These are phyloP conservation scores for Watsonalla cultraria DNA, from an alignment of 2,888 invertebrate species.

Conservation along the genomic window DNA sequence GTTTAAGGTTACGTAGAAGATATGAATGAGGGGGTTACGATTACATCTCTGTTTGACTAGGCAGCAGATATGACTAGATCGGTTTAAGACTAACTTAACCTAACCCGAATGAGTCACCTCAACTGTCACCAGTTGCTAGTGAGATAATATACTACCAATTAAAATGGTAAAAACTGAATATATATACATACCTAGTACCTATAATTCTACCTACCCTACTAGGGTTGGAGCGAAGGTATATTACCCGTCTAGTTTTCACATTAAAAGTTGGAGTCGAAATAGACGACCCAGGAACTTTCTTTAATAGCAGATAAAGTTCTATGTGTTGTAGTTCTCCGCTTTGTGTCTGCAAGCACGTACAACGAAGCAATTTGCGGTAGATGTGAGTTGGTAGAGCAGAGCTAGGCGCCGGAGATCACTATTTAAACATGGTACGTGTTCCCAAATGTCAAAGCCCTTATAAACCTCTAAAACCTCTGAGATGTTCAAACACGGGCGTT, in stretches of 20 bases:
- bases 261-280: conserved; percentile 1
- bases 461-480: conserved; percentile 68
- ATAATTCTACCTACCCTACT: too few species aligned
- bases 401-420: conserved; percentile 34
- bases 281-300: conserved; percentile 4
- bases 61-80: too few species aligned
- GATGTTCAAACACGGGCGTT: conserved; percentile 72
- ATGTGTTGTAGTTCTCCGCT: conserved; percentile 12
- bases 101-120: too few species aligned
- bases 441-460: conserved; percentile 68
- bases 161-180: too few species aligned
- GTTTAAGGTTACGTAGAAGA: too few species aligned
- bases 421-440: conserved; percentile 54
- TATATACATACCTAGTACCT: too few species aligned
- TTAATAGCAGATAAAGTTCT: conserved; percentile 4
- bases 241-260: background rate
- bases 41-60: too few species aligned
- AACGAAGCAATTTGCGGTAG: conserved; percentile 34
- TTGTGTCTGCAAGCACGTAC: conserved; percentile 26
- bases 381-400: conserved; percentile 17
- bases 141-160: too few species aligned
- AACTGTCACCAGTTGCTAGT: too few species aligned
- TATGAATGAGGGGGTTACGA: too few species aligned
- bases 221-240: too few species aligned
- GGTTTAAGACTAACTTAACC: too few species aligned